phyloP scores from a whole-genome alignment of 2,888 invertebrate species.

The Gymnocheta viridis region DNA sequence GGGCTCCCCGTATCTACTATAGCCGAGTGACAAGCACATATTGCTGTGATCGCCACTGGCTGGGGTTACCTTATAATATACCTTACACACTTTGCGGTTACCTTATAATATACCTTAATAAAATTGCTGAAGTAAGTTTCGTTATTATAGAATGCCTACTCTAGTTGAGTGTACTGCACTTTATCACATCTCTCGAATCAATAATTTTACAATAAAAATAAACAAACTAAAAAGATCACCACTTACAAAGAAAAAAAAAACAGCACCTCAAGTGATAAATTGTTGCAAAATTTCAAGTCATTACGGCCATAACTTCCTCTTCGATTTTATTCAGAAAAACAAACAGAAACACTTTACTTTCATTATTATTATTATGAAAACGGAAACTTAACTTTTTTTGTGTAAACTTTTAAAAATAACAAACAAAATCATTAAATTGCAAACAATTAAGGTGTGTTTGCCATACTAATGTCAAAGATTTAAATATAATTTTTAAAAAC shows the following conservation, averaged over 20 bases:
- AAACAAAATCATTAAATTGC: slow-evolving; percentile 1
- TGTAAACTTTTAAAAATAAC: background rate
- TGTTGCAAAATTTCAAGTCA: background rate
- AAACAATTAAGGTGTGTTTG: slow-evolving; percentile 61
- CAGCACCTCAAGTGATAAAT: slow-evolving; percentile 3
- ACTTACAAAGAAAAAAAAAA: background rate
- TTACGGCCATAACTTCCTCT: slow-evolving; percentile 30
- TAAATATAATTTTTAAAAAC: slow-evolving; percentile 53
- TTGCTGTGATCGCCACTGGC: no score
- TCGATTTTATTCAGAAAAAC: background rate
- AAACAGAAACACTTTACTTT: slow-evolving; percentile 30
- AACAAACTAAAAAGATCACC: background rate
- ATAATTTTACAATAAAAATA: background rate
- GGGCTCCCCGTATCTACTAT: no score
- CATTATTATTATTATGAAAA: slow-evolving; percentile 37
- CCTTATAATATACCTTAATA: no score
- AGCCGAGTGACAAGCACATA: no score
- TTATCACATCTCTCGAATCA: no score
- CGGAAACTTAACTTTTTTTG: slow-evolving; percentile 13
- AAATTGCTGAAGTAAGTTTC: no score
- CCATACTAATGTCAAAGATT: slow-evolving; percentile 60
- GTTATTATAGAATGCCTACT: no score
- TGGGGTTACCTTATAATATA: no score
- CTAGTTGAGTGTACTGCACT: no score
- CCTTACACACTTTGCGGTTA: no score